Percentiles rank a stretch among this genome's conserved stretches.
Evolutionary conservation across 2,113 vertebrate species (phyloP).

Genomic region (Oostethus manadensis): DNA sequence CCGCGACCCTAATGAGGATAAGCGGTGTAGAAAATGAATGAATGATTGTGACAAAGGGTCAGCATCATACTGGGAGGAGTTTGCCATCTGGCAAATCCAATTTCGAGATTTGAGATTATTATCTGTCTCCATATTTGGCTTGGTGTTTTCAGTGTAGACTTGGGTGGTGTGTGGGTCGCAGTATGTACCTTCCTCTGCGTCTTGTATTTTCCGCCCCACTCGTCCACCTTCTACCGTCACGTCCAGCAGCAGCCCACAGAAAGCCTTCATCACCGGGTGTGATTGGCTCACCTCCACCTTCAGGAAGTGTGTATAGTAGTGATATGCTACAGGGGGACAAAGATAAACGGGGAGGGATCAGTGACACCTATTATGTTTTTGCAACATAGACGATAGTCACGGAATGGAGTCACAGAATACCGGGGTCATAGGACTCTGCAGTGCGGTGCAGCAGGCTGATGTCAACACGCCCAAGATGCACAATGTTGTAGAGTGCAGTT

Average conservation of each 20-base stretch:
- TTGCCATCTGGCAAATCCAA: too few species aligned
- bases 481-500: constrained; percentile 77
- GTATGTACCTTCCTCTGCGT: constrained; percentile 79
- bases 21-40: too few species aligned
- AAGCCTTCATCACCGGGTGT: constrained; percentile 80
- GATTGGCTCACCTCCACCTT: constrained; percentile 82
- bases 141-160: neutral
- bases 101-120: too few species aligned
- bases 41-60: too few species aligned
- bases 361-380: neutral
- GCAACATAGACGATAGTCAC: too few species aligned
- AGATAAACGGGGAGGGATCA: neutral
- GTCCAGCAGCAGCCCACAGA: constrained; percentile 77
- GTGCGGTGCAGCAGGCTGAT: constrained; percentile 77
- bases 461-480: constrained; percentile 81
- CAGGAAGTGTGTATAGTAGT: constrained; percentile 79
- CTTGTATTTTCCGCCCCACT: constrained; percentile 20
- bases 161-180: neutral
- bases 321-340: constrained; percentile 70
- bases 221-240: neutral
- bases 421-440: constrained; percentile 76
- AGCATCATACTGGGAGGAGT: too few species aligned
- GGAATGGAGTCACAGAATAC: constrained; percentile 45
- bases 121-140: too few species aligned
- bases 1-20: too few species aligned